These are phyloP conservation scores for Bilobella aurantiaca DNA, from an alignment of 1,140 invertebrate species.

Conservation along the genomic window DNA sequence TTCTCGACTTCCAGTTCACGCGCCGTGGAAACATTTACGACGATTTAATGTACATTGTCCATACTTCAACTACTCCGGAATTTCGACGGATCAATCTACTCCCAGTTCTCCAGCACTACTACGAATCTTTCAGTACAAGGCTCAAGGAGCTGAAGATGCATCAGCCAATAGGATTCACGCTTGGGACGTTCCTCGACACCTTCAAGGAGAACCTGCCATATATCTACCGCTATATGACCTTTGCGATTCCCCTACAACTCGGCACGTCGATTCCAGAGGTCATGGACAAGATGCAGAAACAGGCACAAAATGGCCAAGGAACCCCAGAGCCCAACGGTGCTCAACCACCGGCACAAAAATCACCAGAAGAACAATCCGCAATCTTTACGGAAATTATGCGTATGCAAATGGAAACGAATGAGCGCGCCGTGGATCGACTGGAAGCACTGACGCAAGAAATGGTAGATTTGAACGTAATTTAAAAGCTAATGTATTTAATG, in stretches of 20 bases:
- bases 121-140: constrained; percentile 11
- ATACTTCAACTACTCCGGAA: constrained; percentile 22
- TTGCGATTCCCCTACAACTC: constrained; percentile 26
- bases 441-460: background rate
- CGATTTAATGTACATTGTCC: constrained; percentile 28
- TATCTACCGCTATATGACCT: constrained; percentile 9
- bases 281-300: background rate
- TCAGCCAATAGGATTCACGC: constrained; percentile 10
- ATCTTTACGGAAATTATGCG: background rate
- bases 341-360: background rate
- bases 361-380: background rate
- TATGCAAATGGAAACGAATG: background rate
- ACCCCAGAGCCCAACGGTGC: background rate
- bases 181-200: constrained; percentile 17
- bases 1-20: constrained; percentile 53
- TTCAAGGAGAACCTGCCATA: constrained; percentile 1
- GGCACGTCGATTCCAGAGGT: background rate
- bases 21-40: constrained; percentile 32
- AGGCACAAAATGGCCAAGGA: background rate
- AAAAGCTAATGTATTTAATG: no score
- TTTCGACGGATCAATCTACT: constrained; percentile 22
- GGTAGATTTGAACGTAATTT: background rate
- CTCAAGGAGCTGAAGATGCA: constrained; percentile 7
- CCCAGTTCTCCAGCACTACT: constrained; percentile 17
- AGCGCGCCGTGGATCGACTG: background rate